Percentiles rank a stretch among this genome's conserved stretches.
These are phyloP conservation scores for Noctua janthina DNA, from an alignment of 2,888 invertebrate genomes.

Conservation along the genomic window DNA sequence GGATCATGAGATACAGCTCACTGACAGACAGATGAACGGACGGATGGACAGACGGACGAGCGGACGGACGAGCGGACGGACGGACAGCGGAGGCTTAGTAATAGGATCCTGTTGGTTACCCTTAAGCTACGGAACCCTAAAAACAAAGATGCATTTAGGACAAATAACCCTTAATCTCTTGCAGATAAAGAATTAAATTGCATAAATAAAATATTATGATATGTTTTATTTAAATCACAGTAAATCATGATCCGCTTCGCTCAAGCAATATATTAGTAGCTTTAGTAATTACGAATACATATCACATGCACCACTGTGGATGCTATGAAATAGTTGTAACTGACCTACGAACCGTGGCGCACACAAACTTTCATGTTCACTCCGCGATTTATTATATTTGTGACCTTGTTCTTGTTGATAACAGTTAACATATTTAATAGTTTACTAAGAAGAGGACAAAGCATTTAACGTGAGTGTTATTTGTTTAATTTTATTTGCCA, in stretches of 20 bases:
- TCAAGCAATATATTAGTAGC: conserved; percentile 47
- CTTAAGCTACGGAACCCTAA: too few relatives aligned
- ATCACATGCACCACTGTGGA: conserved; percentile 45
- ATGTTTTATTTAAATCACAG: background rate
- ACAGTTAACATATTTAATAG: conserved; percentile 8
- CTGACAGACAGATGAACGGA: too few relatives aligned
- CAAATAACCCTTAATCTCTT: background rate
- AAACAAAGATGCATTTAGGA: background rate
- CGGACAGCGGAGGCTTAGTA: too few relatives aligned
- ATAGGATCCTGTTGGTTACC: too few relatives aligned
- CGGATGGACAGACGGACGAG: too few relatives aligned
- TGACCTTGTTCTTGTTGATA: conserved; percentile 36
- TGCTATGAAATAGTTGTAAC: conserved; percentile 61
- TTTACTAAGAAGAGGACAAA: conserved; percentile 13
- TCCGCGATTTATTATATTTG: conserved; percentile 30
- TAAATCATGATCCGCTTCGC: conserved; percentile 53
- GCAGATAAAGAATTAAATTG: background rate
- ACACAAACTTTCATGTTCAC: conserved; percentile 48
- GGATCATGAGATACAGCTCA: too few relatives aligned
- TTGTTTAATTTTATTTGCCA: conserved; percentile 25
- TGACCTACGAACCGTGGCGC: conserved; percentile 61
- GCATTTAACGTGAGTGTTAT: conserved; percentile 44
- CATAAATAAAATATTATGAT: background rate
- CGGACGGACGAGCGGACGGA: too few relatives aligned
- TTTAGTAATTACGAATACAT: conserved; percentile 55